Evolutionary conservation across 2,888 invertebrate genomes (phyloP).

Genomic region (Acanthosepion esculentum): DNA sequence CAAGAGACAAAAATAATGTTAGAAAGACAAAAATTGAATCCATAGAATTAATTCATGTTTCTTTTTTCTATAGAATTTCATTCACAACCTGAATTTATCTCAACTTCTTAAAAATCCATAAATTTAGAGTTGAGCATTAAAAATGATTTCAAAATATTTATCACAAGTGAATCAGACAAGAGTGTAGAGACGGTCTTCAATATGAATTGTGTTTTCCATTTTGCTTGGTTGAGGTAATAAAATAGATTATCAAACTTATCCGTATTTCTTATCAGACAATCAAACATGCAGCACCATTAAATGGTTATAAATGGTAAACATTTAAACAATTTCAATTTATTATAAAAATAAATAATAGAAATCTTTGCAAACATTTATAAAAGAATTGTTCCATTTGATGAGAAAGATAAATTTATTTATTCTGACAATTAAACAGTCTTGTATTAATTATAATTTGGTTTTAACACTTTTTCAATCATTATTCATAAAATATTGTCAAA

Average conservation of each 20-base stretch:
- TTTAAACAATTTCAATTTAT: background rate
- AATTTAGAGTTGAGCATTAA: background rate
- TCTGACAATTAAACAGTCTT: background rate
- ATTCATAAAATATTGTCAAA: background rate
- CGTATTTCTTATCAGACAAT: background rate
- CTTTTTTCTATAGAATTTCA: background rate
- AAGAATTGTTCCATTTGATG: background rate
- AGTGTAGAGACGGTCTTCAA: background rate
- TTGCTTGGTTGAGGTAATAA: background rate
- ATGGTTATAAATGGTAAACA: background rate
- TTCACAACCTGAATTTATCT: conserved; percentile 20
- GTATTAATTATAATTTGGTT: background rate
- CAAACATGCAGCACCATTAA: background rate
- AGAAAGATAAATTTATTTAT: background rate
- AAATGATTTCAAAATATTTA: background rate
- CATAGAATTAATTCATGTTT: background rate
- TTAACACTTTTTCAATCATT: background rate
- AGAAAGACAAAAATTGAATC: background rate
- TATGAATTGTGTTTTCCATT: background rate
- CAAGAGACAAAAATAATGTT: background rate
- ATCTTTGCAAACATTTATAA: background rate
- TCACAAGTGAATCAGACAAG: background rate
- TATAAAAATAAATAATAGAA: background rate
- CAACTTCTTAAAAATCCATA: background rate
- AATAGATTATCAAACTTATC: too few relatives aligned